Base-by-base conservation (phyloP, 1,140 invertebrate species). In the Teleopsis dalmanni region DNA sequence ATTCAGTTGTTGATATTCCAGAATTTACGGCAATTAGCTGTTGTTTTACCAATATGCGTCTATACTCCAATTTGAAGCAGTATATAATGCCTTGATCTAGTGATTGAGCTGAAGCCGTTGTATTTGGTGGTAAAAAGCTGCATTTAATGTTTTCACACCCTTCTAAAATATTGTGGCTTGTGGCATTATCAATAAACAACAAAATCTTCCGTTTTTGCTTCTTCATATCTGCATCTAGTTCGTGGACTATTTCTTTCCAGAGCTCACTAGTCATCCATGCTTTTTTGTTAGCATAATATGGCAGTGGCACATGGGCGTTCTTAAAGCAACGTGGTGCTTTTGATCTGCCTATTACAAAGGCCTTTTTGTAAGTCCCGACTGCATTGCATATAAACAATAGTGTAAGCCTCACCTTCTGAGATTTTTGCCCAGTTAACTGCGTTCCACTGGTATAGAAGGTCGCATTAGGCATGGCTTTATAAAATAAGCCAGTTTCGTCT, bases 61-160 rank as follows among this genome's bases (percentile, higher is more conserved):
- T 46, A 23, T 35, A 46, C 16, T 46, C 11, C n/a, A 2, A 18
- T 23, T 46, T 46, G 23, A 29, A 46, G 14, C 21, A 14, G 19
- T 46, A 31, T 7, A 46, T 46, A 22, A 42, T 41, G 25, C 38
- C 47, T 21, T 48, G 38, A 34, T 48, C 47, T 13, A 42, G 29
- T 6, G 47, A 38, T 33, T 48, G 47, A 3, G 19, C 18, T 25
- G 42, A 22, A 27, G 47, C 18, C 11, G 46, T 48, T 14, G 37
- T 42, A 14, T 48, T 48, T 34, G 47, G 37, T 42, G 48, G 48
- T 14, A 50, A n/a, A 38, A 44, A 43, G n/a, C n/a, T n/a, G n/a
- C n/a, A n/a, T n/a, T n/a, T n/a, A n/a, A n/a, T n/a, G n/a, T n/a
- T n/a, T n/a, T n/a, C n/a, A n/a, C n/a, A n/a, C n/a, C n/a, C n/a